A percentile compares a stretch with the other conserved stretches of the same genome.
phyloP scores from a whole-genome alignment of 2,797 vertebrate species.

The Megalops cyprinoides region DNA sequence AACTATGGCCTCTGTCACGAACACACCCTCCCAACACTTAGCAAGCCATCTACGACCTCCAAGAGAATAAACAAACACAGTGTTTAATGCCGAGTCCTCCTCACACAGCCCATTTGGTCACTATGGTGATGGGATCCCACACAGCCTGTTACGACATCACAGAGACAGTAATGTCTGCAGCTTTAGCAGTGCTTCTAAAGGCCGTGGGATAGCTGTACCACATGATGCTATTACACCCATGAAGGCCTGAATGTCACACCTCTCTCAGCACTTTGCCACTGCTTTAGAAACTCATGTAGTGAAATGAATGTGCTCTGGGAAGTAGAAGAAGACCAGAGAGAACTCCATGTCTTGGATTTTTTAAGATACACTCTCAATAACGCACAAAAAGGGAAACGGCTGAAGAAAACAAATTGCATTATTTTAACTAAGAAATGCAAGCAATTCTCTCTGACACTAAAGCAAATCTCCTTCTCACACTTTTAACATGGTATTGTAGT shows the following conservation, averaged over 20 bases:
- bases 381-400: too few relatives aligned
- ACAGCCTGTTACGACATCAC: not conserved
- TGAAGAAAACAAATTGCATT: too few relatives aligned
- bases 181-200: not conserved
- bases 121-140: not conserved
- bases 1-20: conserved; percentile 35
- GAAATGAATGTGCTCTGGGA: too few relatives aligned
- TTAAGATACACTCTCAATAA: too few relatives aligned
- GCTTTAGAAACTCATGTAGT: too few relatives aligned
- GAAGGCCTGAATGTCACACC: not conserved
- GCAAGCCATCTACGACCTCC: not conserved
- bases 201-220: not conserved
- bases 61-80: conserved; percentile 4
- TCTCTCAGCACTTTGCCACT: too few relatives aligned
- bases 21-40: not conserved
- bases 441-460: too few relatives aligned
- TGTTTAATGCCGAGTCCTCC: conserved; percentile 1
- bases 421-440: too few relatives aligned
- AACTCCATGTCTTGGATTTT: too few relatives aligned
- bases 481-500: too few relatives aligned
- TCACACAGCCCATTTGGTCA: not conserved
- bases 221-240: not conserved
- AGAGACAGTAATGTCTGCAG: not conserved
- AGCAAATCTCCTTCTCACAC: too few relatives aligned
- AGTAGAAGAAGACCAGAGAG: too few relatives aligned